phyloP scores from a whole-genome alignment of 2,888 invertebrate species.

The Phanerotoma sp. region DNA sequence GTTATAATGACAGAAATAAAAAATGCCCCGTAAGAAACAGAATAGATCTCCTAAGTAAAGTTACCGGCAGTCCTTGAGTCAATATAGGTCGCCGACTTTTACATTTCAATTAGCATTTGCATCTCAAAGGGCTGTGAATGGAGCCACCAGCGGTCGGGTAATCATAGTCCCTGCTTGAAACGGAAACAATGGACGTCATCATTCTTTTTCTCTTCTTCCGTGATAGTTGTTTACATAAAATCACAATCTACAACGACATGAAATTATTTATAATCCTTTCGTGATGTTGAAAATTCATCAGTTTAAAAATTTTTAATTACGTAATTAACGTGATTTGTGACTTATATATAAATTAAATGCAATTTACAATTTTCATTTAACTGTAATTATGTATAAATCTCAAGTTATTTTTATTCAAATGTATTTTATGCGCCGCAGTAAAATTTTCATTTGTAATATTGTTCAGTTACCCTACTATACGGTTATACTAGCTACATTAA shows the following conservation, averaged over 20 bases:
- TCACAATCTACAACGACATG: constrained; percentile 1
- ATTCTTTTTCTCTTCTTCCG: constrained; percentile 1
- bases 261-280: constrained; percentile 10
- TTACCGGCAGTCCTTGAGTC: constrained; percentile 12
- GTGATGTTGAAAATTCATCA: not conserved
- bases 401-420: too few relatives aligned
- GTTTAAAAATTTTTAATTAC: not conserved
- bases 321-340: too few relatives aligned
- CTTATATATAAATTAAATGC: too few relatives aligned
- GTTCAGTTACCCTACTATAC: not conserved
- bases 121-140: constrained; percentile 39
- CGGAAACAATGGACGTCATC: constrained; percentile 32
- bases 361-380: too few relatives aligned
- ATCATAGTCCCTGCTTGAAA: constrained; percentile 36
- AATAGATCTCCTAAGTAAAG: constrained; percentile 6
- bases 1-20: not conserved
- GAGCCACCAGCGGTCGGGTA: constrained; percentile 31
- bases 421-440: too few relatives aligned
- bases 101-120: constrained; percentile 43
- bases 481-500: not conserved
- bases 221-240: constrained; percentile 7
- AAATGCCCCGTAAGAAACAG: constrained; percentile 2
- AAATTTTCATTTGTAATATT: not conserved
- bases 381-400: too few relatives aligned
- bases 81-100: constrained; percentile 41